Evolutionary conservation across 1,140 invertebrate genomes (phyloP).

Genomic region (Formica selysi): DNA sequence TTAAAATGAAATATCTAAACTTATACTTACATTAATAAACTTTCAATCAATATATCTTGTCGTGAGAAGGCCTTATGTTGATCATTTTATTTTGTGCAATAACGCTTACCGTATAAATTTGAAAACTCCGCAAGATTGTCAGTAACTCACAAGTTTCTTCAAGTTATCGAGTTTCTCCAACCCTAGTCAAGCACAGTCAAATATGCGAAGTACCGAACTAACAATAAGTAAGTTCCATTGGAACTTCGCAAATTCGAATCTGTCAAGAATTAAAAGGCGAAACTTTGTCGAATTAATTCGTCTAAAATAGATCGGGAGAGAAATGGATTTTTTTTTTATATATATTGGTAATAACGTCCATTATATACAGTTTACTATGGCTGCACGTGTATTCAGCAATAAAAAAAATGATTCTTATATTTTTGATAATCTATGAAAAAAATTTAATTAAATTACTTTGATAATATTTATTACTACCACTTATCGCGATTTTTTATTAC

Average conservation of each 20-base stretch:
- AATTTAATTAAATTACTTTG: slow-evolving; percentile 8
- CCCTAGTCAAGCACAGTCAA: slow-evolving; percentile 54
- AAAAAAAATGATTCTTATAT: neutral
- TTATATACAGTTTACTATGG: slow-evolving; percentile 6
- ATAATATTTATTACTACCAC: neutral
- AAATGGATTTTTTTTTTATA: slow-evolving; percentile 2
- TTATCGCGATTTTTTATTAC: neutral
- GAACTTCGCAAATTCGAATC: slow-evolving; percentile 55
- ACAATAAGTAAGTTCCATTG: slow-evolving; percentile 40
- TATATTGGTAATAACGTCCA: neutral
- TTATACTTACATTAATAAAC: neutral
- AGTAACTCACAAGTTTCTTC: slow-evolving; percentile 52
- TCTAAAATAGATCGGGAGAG: neutral
- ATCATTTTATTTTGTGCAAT: slow-evolving; percentile 43
- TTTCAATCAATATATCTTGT: neutral
- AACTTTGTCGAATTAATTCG: slow-evolving; percentile 32
- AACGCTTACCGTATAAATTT: slow-evolving; percentile 52
- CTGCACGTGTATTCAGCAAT: neutral
- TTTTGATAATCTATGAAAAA: neutral
- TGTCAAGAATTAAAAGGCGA: slow-evolving; percentile 55
- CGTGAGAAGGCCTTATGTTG: slow-evolving; percentile 28
- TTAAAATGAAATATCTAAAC: neutral
- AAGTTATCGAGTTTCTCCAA: slow-evolving; percentile 56
- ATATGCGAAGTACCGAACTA: slow-evolving; percentile 52
- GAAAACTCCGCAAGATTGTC: slow-evolving; percentile 58